These are phyloP conservation scores for Cerceris rybyensis DNA, from an alignment of 2,888 invertebrate species.

Conservation along the genomic window DNA sequence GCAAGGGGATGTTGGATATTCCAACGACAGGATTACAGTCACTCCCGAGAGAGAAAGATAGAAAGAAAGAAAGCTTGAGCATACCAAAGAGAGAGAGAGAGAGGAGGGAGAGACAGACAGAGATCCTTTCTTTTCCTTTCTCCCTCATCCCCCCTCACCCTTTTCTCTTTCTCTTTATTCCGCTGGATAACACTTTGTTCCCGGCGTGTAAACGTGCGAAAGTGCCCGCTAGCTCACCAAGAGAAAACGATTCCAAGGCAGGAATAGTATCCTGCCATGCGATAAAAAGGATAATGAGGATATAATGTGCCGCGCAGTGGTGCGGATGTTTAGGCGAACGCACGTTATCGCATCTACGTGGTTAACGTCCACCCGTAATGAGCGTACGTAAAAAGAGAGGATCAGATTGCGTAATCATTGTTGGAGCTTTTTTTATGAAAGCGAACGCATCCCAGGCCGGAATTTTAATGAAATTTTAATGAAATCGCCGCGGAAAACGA, in stretches of 20 bases:
- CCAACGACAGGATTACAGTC: constrained; percentile 65
- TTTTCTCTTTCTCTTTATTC: constrained; percentile 48
- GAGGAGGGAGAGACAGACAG: too few relatives aligned
- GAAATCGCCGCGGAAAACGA: constrained; percentile 2
- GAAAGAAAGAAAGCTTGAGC: too few relatives aligned
- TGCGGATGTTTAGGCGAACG: constrained; percentile 49
- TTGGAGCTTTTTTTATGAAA: constrained; percentile 11
- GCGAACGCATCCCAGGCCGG: constrained; percentile 19
- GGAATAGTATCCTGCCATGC: constrained; percentile 25
- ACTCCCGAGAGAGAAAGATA: constrained; percentile 36
- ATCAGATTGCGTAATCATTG: constrained; percentile 42
- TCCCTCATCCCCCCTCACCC: neutral
- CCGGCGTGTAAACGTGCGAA: constrained; percentile 66
- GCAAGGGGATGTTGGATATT: constrained; percentile 56
- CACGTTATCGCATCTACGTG: constrained; percentile 40
- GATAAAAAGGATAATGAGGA: constrained; percentile 67
- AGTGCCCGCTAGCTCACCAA: constrained; percentile 29
- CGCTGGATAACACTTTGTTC: constrained; percentile 69
- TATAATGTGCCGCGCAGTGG: constrained; percentile 52
- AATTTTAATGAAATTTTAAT: constrained; percentile 52
- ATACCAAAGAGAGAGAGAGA: too few relatives aligned
- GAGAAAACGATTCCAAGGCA: constrained; percentile 42
- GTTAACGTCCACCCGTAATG: constrained; percentile 45
- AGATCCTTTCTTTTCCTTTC: constrained; percentile 40
- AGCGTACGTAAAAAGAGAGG: constrained; percentile 25